Percentiles rank a stretch among this genome's conserved stretches.
phyloP scores from a whole-genome alignment of 1,140 invertebrate genomes.

The Drepana arcuata region DNA sequence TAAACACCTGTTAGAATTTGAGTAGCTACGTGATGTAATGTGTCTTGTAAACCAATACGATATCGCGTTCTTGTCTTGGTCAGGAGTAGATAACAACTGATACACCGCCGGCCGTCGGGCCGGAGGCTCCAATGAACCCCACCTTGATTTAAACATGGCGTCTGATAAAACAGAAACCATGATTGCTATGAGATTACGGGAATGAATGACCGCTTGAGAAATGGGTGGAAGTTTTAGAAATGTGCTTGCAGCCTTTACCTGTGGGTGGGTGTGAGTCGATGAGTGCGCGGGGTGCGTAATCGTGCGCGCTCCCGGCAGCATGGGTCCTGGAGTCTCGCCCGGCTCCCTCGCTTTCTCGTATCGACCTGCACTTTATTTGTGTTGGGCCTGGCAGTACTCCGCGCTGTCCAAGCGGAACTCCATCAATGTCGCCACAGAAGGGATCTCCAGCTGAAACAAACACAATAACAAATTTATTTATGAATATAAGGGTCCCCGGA shows the following conservation, averaged over 20 bases:
- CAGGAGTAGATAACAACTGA: slow-evolving; percentile 22
- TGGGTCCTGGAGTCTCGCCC: slow-evolving; percentile 37
- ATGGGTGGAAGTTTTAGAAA: no score
- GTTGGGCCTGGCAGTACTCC: slow-evolving; percentile 97
- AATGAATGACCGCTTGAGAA: no score
- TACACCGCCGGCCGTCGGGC: slow-evolving; percentile 5
- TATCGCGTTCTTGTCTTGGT: slow-evolving; percentile 17
- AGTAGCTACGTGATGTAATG: slow-evolving; percentile 11
- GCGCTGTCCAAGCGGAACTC: slow-evolving; percentile 96
- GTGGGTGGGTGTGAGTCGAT: slow-evolving; percentile 39
- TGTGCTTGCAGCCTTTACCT: slow-evolving; percentile 31
- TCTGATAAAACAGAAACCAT: no score
- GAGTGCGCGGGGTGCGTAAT: slow-evolving; percentile 25
- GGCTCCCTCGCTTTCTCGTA: slow-evolving; percentile 34
- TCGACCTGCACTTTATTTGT: slow-evolving; percentile 83
- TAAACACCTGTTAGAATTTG: slow-evolving; percentile 26
- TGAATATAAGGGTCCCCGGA: no score
- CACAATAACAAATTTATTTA: background rate
- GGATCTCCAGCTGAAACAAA: slow-evolving; percentile 66
- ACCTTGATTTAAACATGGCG: slow-evolving; percentile 13
- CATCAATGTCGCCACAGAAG: slow-evolving; percentile 88
- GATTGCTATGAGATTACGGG: no score
- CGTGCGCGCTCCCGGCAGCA: slow-evolving; percentile 45
- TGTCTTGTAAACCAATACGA: slow-evolving; percentile 5
- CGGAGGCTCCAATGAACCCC: slow-evolving; percentile 9